Base-by-base conservation (phyloP, 2,888 invertebrate genomes). In the Silvanus unidentatus region DNA sequence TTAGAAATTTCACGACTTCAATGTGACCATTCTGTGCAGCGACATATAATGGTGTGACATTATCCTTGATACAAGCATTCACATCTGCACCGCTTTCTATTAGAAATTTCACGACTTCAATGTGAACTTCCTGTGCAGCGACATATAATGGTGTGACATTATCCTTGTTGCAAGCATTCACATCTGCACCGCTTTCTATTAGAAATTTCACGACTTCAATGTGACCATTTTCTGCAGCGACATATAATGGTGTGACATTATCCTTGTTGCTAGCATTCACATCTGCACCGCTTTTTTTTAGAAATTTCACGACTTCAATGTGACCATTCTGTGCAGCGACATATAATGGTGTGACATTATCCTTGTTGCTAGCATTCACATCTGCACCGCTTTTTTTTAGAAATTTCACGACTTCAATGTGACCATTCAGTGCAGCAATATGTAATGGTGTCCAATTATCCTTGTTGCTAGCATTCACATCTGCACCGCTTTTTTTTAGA, bases 181-280 rank as follows among this genome's bases (percentile, higher is more conserved):
- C 5, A 32, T 2, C 43, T 12, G 32, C 16, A n/a, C 16, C 30
- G 34, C 35, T 45, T 32, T 2, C 32, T 11, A 40, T 34, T 39
- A 37, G 43, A 42, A 12, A 8, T 8, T 39, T 40, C 43, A 14
- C 29, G 28, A 10, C 27, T 11, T 40, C 34, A 11, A 4, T 40
- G 16, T 38, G 14, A 1, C 78, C 79, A 44, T 71, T 63, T 53
- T 75, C 71, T 8, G 75, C 72, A 3, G 77, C 75, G n/a, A 77
- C 55, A 55, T 80, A 79, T 15, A 80, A 53, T 6, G 70, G 61
- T 1, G 74, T 73, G 45, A 73, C 71, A 2, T 72, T 63, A 2
- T 36, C 8, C n/a, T 40, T 13, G 40, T 29, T 40, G 40, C 11
- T 44, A 14, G 38, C 48, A 34, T 58, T 44, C 34, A 54, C 37